Conservation (phyloP, 2,797 vertebrate genomes). For the Chloroceryle amazona region DNA sequence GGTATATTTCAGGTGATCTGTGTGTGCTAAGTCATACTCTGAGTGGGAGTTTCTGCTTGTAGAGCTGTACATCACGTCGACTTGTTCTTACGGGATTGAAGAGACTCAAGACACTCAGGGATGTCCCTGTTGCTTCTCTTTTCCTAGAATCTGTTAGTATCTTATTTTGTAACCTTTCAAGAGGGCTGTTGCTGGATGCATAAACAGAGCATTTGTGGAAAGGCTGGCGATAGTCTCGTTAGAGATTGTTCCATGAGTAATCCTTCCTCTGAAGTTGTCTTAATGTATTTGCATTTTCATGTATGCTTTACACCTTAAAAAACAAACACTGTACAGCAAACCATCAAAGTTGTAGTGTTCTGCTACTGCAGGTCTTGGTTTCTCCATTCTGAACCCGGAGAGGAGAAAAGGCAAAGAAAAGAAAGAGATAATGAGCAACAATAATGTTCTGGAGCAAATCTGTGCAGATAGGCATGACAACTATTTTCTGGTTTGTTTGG, state of each 20-base stretch:
- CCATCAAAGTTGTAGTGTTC: background rate
- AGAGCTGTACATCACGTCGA: background rate
- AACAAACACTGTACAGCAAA: background rate
- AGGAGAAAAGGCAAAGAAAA: background rate
- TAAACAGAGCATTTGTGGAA: background rate
- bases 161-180: background rate
- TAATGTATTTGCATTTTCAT: rapidly evolving
- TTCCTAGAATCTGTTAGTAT: background rate
- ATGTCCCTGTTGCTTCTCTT: background rate
- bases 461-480: background rate
- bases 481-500: background rate
- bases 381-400: background rate
- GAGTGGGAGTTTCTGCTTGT: background rate
- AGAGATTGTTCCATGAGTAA: background rate
- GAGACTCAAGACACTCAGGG: background rate
- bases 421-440: background rate
- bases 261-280: background rate
- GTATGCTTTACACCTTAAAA: background rate
- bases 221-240: background rate
- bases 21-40: rapidly evolving
- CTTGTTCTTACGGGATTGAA: background rate
- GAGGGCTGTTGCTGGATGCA: background rate
- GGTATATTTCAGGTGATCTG: background rate
- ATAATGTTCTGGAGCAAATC: background rate
- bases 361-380: background rate